phyloP scores from a whole-genome alignment of 2,888 invertebrate species.

The Rugalucina vietnamica region DNA sequence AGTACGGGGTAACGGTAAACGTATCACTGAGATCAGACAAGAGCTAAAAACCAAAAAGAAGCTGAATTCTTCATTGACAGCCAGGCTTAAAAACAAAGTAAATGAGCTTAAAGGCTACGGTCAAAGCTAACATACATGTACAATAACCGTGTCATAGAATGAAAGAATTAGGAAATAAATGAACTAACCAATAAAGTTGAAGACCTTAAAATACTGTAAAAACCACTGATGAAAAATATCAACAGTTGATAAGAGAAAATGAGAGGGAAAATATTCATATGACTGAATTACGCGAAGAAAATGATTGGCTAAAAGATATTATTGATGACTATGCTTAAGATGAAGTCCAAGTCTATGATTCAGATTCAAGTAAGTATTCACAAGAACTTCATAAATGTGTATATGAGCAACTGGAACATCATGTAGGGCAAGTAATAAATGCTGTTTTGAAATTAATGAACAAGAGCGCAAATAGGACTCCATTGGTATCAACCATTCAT shows the following conservation, averaged over 20 bases:
- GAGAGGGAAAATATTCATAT: background rate
- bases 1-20: background rate
- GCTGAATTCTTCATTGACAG: background rate
- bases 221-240: too few relatives aligned
- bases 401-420: slow-evolving; percentile 21
- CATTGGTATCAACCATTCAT: slow-evolving; percentile 22
- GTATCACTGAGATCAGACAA: too few relatives aligned
- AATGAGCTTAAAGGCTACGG: background rate
- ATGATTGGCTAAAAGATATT: slow-evolving; percentile 9
- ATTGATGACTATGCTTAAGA: background rate
- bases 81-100: background rate
- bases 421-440: slow-evolving; percentile 26
- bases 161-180: background rate
- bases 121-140: background rate
- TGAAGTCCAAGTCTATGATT: slow-evolving; percentile 20
- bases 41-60: too few relatives aligned
- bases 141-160: background rate
- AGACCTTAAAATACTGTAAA: background rate
- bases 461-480: slow-evolving; percentile 24
- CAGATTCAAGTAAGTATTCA: slow-evolving; percentile 10
- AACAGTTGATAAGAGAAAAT: too few relatives aligned
- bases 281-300: background rate
- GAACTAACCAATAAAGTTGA: background rate
- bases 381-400: slow-evolving; percentile 35
- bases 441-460: slow-evolving; percentile 16